Evolutionary conservation across 2,113 vertebrate genomes (phyloP), one percentile per base, ranked within the genome.

Genomic region (Excalfactoria chinensis): DNA sequence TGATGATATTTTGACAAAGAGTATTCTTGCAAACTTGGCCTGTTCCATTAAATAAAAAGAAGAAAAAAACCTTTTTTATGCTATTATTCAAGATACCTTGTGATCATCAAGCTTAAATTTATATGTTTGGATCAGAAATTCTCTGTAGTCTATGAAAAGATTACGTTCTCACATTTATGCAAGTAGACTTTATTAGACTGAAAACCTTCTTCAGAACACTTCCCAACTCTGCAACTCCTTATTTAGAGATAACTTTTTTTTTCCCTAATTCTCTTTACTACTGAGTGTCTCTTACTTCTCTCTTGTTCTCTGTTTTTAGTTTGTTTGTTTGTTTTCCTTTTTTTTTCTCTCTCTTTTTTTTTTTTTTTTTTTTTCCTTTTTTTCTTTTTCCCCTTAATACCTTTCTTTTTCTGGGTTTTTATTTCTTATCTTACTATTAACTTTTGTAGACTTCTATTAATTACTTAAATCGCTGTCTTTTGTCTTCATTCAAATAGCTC

Each of bases 401-500:
- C 7, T 18, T 91, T 81, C 48, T 87, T n/a, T 40, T 66, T 77
- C 48, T 74, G 25, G 18, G 9, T 20, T 75, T 94, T 90, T 86
- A 49, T 86, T 88, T 56, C 79, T 26, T 46, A 64, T 93, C 46
- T 88, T 28, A 56, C 49, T 60, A 58, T 84, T 90, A 84, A 82
- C 26, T 90, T 87, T 40, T 70, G 28, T 87, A 66, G 9, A 44
- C 14, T 72, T 85, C 22, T 67, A 4, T 41, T 76, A 21, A 63
- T 75, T 8, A 79, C 6, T 80, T 51, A 93, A 87, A 93, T 77
- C 32, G 8, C 11, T 48, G 37, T 62, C 30, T 83, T 88, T 78
- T 86, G 30, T 92, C 81, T 96, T 89, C 55, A 83, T 53, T 87
- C 67, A 85, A 76, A 63, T 92, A 93, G 72, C 59, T 79, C 44